These are phyloP conservation scores for Melanotaenia parkinsoni DNA, from an alignment of 2,797 vertebrate genomes.

Conservation along the genomic window DNA sequence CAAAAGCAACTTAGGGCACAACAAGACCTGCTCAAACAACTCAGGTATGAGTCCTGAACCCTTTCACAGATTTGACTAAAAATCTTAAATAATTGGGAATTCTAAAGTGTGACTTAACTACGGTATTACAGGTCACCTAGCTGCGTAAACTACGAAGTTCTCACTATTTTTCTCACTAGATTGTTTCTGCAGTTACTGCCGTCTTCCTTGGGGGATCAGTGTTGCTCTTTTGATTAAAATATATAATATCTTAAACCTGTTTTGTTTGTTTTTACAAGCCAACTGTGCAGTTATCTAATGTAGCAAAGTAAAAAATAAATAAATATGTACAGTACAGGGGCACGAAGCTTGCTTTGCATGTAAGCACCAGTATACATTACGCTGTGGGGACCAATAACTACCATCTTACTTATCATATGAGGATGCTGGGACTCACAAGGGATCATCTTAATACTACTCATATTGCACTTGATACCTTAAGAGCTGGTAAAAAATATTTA, in stretches of 20 bases:
- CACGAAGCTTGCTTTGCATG: too few relatives aligned
- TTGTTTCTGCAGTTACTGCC: background rate
- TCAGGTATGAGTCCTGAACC: constrained; percentile 66
- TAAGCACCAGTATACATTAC: too few relatives aligned
- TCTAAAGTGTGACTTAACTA: background rate
- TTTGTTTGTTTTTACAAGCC: background rate
- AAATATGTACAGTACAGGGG: too few relatives aligned
- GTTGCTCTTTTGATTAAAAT: background rate
- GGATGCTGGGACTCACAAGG: too few relatives aligned
- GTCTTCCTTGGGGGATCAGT: background rate
- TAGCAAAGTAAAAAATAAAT: too few relatives aligned
- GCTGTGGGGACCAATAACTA: too few relatives aligned
- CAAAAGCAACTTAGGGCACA: constrained; percentile 77
- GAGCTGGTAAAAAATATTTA: background rate
- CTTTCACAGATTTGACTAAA: background rate
- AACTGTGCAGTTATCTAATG: too few relatives aligned
- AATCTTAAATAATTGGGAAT: background rate
- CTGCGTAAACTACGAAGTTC: background rate
- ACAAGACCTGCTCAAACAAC: constrained; percentile 76
- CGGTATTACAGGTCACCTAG: too few relatives aligned
- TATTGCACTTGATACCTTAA: background rate
- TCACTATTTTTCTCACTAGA: too few relatives aligned
- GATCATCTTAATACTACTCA: too few relatives aligned
- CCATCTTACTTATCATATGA: too few relatives aligned
- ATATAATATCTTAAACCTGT: background rate